These are phyloP conservation scores for Uropsilus gracilis DNA, from an alignment of 2,113 vertebrate species.

Conservation along the genomic window DNA sequence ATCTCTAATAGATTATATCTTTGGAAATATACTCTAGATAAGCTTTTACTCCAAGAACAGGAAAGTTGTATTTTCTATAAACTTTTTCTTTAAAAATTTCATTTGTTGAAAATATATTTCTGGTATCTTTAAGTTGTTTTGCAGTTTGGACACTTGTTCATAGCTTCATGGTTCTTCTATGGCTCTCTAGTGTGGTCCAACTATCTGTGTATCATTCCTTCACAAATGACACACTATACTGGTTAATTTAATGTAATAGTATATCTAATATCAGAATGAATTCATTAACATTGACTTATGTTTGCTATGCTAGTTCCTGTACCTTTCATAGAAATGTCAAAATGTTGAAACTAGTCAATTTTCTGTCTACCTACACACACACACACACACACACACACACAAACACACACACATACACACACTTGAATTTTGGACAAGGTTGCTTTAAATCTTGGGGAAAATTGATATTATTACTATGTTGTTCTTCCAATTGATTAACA, in stretches of 20 bases:
- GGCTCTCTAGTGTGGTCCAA: too few relatives aligned
- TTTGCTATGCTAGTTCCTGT: not conserved
- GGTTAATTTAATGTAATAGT: not conserved
- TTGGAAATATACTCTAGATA: not conserved
- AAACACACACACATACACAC: too few relatives aligned
- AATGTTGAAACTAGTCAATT: too few relatives aligned
- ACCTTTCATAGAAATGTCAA: not conserved
- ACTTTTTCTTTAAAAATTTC: not conserved
- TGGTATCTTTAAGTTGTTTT: not conserved
- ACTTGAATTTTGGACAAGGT: not conserved
- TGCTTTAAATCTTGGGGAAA: not conserved
- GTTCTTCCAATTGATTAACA: too few relatives aligned
- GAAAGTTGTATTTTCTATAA: not conserved
- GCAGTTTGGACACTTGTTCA: not conserved
- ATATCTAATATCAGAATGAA: too few relatives aligned
- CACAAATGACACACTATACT: not conserved
- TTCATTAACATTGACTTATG: not conserved
- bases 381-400: too few relatives aligned
- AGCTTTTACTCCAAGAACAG: not conserved
- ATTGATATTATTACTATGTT: not conserved
- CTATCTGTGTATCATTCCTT: not conserved
- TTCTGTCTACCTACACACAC: too few relatives aligned
- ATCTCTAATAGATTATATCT: not conserved
- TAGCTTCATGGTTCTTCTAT: not conserved
- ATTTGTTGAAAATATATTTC: too few relatives aligned